Conservation (phyloP, 2,797 vertebrate species). For the Danionella dracula region DNA sequence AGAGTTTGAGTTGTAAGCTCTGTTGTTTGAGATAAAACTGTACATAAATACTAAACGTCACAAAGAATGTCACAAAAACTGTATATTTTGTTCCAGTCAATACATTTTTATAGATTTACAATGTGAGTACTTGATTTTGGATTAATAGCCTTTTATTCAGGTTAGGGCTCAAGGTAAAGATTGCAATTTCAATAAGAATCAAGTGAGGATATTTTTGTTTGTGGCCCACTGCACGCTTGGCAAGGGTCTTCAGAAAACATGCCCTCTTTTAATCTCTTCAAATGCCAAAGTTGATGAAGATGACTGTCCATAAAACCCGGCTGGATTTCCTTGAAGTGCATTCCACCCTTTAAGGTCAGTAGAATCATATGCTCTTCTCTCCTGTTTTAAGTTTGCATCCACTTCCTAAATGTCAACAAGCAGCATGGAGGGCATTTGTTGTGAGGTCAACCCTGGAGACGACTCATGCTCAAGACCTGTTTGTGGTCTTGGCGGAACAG, state of each 20-base stretch:
- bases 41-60: too few species aligned
- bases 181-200: too few species aligned
- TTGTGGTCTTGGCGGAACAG: slow-evolving; percentile 61
- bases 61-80: too few species aligned
- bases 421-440: slow-evolving; percentile 70
- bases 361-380: background rate
- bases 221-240: background rate
- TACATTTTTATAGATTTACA: too few species aligned
- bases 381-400: background rate
- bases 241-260: background rate
- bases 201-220: background rate
- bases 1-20: too few species aligned
- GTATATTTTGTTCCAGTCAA: too few species aligned
- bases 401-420: slow-evolving; percentile 39
- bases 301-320: background rate
- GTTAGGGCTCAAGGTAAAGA: too few species aligned
- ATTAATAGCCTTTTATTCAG: too few species aligned
- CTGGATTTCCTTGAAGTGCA: background rate
- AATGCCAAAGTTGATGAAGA: background rate
- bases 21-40: too few species aligned
- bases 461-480: background rate
- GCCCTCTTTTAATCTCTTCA: background rate
- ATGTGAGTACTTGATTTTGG: too few species aligned
- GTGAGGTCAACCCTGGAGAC: slow-evolving; percentile 66
- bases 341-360: background rate